Evolutionary conservation across 1,140 invertebrate species (phyloP).

Genomic region (Vanessa tameamea): DNA sequence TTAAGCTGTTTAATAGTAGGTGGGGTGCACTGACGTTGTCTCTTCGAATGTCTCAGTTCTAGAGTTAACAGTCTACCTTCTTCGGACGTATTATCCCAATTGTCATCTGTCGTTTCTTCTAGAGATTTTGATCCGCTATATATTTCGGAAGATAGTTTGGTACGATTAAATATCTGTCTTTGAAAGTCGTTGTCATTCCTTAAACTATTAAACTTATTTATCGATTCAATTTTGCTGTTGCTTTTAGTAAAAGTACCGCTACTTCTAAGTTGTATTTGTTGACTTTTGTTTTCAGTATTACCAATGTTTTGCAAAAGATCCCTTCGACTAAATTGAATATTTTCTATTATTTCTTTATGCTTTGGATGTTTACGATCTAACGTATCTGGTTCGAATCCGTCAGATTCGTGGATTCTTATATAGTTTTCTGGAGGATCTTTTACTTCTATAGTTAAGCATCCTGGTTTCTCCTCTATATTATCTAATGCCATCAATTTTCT

Average conservation of each 20-base stretch:
- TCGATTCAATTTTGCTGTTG: conserved; percentile 59
- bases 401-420: conserved; percentile 85
- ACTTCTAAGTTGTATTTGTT: conserved; percentile 77
- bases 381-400: conserved; percentile 91
- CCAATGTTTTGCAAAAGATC: conserved; percentile 79
- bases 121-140: conserved; percentile 54
- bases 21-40: conserved; percentile 83
- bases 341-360: conserved; percentile 69
- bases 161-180: conserved; percentile 62
- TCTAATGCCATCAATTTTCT: conserved; percentile 71
- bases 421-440: conserved; percentile 87
- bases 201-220: conserved; percentile 83
- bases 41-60: conserved; percentile 84
- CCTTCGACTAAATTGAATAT: conserved; percentile 61
- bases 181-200: conserved; percentile 87
- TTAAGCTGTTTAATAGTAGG: conserved; percentile 74
- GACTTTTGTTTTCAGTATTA: conserved; percentile 81
- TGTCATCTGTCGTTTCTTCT: conserved; percentile 49
- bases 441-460: conserved; percentile 89
- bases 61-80: conserved; percentile 83
- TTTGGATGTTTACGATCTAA: conserved; percentile 90
- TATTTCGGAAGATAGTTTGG: conserved; percentile 50
- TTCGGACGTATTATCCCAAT: conserved; percentile 69
- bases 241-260: conserved; percentile 84
- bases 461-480: conserved; percentile 83